A percentile compares a stretch with the other conserved stretches of the same genome.
phyloP scores from a whole-genome alignment of 2,113 vertebrate species.

The Plecturocebus donacophilus region DNA sequence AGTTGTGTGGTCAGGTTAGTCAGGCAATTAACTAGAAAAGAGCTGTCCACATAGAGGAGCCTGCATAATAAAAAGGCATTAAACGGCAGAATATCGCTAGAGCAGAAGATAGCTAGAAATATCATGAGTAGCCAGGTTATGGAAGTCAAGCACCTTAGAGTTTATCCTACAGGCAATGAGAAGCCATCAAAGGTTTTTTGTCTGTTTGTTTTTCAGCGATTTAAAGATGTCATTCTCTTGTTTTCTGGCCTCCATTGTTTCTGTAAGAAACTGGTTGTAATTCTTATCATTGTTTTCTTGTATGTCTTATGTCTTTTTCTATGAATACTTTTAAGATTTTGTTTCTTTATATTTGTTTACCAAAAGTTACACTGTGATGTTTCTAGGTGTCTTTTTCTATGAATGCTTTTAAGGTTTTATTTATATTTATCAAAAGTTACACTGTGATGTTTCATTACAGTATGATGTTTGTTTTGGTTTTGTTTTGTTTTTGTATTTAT shows the following conservation, averaged over 20 bases:
- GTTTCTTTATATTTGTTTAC: background rate
- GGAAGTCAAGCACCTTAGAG: background rate
- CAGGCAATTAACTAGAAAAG: background rate
- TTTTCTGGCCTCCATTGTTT: background rate
- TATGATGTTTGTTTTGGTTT: constrained; percentile 2
- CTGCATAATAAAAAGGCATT: background rate
- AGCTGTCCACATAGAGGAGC: background rate
- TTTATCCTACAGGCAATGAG: background rate
- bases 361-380: constrained; percentile 2
- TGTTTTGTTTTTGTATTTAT: constrained; percentile 17
- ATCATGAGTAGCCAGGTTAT: background rate
- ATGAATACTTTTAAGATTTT: constrained; percentile 36
- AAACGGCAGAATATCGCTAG: background rate
- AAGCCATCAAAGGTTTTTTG: background rate
- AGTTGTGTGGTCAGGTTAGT: background rate
- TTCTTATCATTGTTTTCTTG: constrained; percentile 19
- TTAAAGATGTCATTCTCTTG: constrained; percentile 12
- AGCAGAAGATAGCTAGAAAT: background rate
- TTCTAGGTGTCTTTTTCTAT: background rate
- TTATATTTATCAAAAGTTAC: background rate
- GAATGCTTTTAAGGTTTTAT: constrained; percentile 33
- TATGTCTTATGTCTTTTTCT: background rate
- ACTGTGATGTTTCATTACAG: constrained; percentile 15
- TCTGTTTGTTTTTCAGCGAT: background rate
- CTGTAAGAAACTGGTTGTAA: constrained; percentile 14